Evolutionary conservation across 2,113 vertebrate genomes (phyloP).

Genomic region (Anguilla rostrata): DNA sequence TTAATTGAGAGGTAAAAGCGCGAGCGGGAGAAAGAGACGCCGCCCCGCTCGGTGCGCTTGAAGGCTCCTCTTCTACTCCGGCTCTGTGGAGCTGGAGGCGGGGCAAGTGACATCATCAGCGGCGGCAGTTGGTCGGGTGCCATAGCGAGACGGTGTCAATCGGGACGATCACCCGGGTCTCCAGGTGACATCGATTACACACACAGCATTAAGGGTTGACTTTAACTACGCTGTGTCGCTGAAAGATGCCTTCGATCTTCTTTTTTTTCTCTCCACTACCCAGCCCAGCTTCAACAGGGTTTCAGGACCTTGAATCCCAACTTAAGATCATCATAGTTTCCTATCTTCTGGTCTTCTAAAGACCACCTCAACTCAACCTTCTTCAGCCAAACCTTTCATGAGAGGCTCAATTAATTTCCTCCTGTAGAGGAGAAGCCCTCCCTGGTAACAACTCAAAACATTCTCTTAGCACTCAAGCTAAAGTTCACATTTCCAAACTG

Average conservation of each 20-base stretch:
- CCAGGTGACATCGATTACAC: constrained; percentile 38
- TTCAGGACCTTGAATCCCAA: constrained; percentile 51
- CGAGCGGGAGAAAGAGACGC: not conserved
- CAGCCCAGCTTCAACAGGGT: constrained; percentile 1
- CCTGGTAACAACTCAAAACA: not conserved
- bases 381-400: constrained; percentile 50
- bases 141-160: constrained; percentile 40
- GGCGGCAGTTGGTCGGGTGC: not conserved
- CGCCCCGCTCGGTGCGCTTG: not conserved
- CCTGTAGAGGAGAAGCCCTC: not conserved
- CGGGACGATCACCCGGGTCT: constrained; percentile 33
- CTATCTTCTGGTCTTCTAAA: constrained; percentile 47
- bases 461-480: not conserved
- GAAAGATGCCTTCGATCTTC: constrained; percentile 21
- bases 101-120: constrained; percentile 28
- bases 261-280: constrained; percentile 34
- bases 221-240: constrained; percentile 34
- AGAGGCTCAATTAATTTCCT: constrained; percentile 6
- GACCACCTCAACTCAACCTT: constrained; percentile 45
- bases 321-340: constrained; percentile 52
- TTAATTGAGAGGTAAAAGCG: not conserved
- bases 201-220: constrained; percentile 14
- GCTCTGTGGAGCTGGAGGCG: constrained; percentile 15
- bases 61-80: not conserved
- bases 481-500: too few species aligned